These are phyloP conservation scores for Falco novaeseelandiae DNA, from an alignment of 2,797 vertebrate species.

Conservation along the genomic window DNA sequence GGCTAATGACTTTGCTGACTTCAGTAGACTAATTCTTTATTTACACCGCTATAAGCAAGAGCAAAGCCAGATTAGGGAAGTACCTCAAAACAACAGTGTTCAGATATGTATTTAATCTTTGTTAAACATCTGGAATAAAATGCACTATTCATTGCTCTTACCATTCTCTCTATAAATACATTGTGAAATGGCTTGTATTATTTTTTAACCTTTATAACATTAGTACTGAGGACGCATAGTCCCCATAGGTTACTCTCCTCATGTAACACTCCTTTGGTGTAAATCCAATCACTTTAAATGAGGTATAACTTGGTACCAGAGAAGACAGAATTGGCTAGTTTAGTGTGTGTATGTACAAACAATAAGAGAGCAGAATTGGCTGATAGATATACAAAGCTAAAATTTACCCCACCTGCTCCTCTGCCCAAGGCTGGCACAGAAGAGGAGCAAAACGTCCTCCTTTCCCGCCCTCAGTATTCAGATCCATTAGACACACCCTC, in stretches of 20 bases:
- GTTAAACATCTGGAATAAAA: not conserved
- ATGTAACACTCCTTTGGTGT: not conserved
- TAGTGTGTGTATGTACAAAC: not conserved
- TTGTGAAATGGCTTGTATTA: not conserved
- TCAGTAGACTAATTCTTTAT: not conserved
- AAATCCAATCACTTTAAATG: not conserved
- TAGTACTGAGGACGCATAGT: not conserved
- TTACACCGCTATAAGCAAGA: not conserved
- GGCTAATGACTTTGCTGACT: not conserved
- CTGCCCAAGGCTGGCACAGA: not conserved
- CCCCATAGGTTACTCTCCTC: not conserved
- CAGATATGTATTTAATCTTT: not conserved
- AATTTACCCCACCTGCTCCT: not conserved
- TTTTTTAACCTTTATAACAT: not conserved
- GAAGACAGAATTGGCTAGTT: not conserved
- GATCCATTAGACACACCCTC: not conserved
- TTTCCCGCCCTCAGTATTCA: not conserved
- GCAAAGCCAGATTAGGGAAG: not conserved
- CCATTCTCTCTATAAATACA: not conserved
- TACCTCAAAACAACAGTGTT: not conserved
- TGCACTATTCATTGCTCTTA: not conserved
- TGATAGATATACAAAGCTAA: not conserved
- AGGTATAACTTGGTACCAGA: not conserved
- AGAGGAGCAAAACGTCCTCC: not conserved
- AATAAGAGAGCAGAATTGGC: not conserved